Base-by-base conservation (phyloP, 2,888 invertebrate species). In the Trichopoda pennipes region DNA sequence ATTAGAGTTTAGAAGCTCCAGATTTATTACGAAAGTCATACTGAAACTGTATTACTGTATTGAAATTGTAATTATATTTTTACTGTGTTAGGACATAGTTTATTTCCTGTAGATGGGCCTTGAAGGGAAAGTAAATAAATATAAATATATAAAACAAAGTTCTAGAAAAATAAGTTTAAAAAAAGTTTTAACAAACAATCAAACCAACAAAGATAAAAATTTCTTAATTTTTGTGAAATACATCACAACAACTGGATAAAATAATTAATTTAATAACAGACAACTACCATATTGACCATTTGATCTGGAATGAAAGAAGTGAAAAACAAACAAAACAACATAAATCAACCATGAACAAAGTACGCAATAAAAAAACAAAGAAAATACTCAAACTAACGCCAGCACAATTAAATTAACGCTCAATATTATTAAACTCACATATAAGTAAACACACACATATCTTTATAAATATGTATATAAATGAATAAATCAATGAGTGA, bases 181-280 rank as follows among this genome's bases (percentile, higher is more conserved):
- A 28, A 28, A 28, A 28, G 4, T 28, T 28, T n/a, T n/a, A n/a
- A n/a, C n/a, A n/a, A n/a, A n/a, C n/a, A n/a, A n/a, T n/a, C n/a
- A n/a, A n/a, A n/a, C n/a, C n/a, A n/a, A n/a, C n/a, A n/a, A n/a
- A n/a, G n/a, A n/a, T n/a, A n/a, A 32, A 3, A 32, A 32, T 32
- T 32, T 32, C 32, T 38, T 38, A 38, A 38, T 12, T 38, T 61
- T 35, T 47, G 17, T 23, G 23, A 17, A 49, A 56, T 49, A 74
- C 56, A 64, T 64, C 64, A 64, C 64, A 63, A 17, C 1, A 56
- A 51, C 16, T 28, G 19, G 35, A 49, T 38, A 49, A 56, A 10
- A 12, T 35, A 55, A 74, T 66, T 47, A 58, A 75, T 44, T 66
- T 66, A 58, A 66, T 58, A 66, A 42, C 58, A 66, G 28, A 51